These are phyloP conservation scores for Amazona guildingii DNA, from an alignment of 2,113 vertebrate genomes.

Conservation along the genomic window DNA sequence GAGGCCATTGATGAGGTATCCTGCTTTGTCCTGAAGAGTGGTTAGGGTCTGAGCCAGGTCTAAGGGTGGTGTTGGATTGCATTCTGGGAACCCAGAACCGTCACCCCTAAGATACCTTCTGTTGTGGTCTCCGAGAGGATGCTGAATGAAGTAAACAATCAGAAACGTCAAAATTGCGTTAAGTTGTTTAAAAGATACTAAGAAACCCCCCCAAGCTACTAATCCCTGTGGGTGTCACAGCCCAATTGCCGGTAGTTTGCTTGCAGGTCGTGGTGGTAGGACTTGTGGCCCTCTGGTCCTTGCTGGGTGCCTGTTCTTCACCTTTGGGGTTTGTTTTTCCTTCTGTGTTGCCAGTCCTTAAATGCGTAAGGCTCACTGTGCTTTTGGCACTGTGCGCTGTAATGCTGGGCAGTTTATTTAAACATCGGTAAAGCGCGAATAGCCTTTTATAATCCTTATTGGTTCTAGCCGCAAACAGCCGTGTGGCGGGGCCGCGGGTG, in stretches of 20 bases:
- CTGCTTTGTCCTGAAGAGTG: background rate
- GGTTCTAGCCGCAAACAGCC: rapidly evolving
- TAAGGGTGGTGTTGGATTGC: background rate
- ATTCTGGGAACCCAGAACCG: background rate
- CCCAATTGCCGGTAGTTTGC: rapidly evolving
- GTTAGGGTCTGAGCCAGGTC: background rate
- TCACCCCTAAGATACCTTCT: background rate
- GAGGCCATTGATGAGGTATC: rapidly evolving
- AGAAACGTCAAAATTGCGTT: background rate
- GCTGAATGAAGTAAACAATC: rapidly evolving
- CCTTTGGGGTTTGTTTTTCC: background rate
- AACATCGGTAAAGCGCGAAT: background rate
- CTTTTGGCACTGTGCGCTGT: background rate
- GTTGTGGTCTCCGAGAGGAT: rapidly evolving
- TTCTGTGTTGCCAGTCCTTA: background rate
- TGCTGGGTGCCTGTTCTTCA: rapidly evolving
- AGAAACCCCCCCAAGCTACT: background rate
- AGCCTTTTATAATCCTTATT: background rate
- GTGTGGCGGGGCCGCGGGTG: background rate
- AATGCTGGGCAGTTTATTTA: rapidly evolving
- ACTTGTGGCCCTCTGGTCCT: rapidly evolving
- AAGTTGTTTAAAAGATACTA: background rate
- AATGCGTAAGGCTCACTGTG: background rate
- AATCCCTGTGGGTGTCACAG: rapidly evolving
- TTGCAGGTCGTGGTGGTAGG: background rate